Conservation (phyloP, 1,140 invertebrate genomes). For the Drosophila bipectinata region DNA sequence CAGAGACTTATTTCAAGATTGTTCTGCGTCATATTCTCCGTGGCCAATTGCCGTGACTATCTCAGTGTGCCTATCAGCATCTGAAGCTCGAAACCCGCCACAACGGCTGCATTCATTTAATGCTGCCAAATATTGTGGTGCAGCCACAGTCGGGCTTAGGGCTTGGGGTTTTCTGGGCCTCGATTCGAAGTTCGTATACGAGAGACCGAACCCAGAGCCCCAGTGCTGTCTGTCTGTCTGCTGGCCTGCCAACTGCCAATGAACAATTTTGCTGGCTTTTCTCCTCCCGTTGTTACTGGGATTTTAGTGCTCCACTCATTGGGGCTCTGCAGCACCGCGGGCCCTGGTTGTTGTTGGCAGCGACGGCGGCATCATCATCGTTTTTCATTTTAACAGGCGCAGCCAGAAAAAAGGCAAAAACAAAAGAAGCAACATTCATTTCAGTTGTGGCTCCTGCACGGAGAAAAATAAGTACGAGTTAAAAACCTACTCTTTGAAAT, state of each 20-base stretch:
- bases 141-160: conserved; percentile 10
- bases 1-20: conserved; percentile 40
- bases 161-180: conserved; percentile 26
- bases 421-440: conserved; percentile 39
- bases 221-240: conserved; percentile 37
- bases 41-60: conserved; percentile 43
- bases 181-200: conserved; percentile 15
- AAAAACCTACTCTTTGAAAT: not conserved
- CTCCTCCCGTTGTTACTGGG: conserved; percentile 40
- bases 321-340: conserved; percentile 15
- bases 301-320: conserved; percentile 58
- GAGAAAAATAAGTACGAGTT: not conserved
- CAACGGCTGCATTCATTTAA: conserved; percentile 42
- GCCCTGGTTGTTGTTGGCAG: conserved; percentile 37
- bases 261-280: conserved; percentile 62
- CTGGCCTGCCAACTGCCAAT: conserved; percentile 43
- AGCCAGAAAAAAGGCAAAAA: conserved; percentile 48
- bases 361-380: conserved; percentile 58
- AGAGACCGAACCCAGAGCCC: conserved; percentile 38
- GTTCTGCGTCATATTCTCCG: conserved; percentile 41
- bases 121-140: conserved; percentile 29
- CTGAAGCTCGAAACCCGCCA: conserved; percentile 30
- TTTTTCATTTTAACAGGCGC: conserved; percentile 68
- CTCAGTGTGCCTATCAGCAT: conserved; percentile 33
- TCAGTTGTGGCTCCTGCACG: conserved; percentile 23